Percentiles rank a stretch among this genome's conserved stretches.
phyloP scores from a whole-genome alignment of 2,888 invertebrate genomes.

The Eupithecia insigniata region DNA sequence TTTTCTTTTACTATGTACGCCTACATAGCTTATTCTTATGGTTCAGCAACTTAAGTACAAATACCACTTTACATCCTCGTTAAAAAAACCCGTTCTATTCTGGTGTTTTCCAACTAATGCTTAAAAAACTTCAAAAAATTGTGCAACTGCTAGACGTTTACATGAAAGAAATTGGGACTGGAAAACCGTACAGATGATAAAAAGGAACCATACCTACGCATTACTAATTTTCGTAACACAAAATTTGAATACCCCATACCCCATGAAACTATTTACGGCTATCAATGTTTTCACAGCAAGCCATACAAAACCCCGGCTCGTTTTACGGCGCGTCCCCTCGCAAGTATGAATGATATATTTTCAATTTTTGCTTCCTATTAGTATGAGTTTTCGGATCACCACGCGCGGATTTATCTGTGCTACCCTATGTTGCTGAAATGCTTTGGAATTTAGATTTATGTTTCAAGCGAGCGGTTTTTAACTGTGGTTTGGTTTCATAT shows the following conservation, averaged over 20 bases:
- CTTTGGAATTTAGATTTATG: constrained; percentile 24
- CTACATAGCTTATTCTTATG: background rate
- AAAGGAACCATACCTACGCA: background rate
- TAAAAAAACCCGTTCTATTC: background rate
- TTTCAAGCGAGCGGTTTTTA: background rate
- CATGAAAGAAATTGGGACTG: background rate
- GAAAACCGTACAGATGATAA: background rate
- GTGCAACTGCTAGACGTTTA: background rate
- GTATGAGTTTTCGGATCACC: constrained; percentile 67
- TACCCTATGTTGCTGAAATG: constrained; percentile 26
- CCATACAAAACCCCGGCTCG: constrained; percentile 64
- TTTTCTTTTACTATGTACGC: no score
- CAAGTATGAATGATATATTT: constrained; percentile 75
- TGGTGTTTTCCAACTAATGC: background rate
- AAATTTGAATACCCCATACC: constrained; percentile 35
- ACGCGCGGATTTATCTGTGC: constrained; percentile 66
- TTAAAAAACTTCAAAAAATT: background rate
- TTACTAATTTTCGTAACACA: constrained; percentile 1
- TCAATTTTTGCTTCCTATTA: constrained; percentile 77
- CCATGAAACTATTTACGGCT: constrained; percentile 59
- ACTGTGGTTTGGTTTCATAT: background rate
- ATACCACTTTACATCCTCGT: background rate
- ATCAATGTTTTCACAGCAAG: constrained; percentile 70
- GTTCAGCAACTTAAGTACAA: background rate
- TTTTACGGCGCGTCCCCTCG: constrained; percentile 65